Evolutionary conservation across 2,888 invertebrate species (phyloP).

Genomic region (Sarcophaga subvicina): DNA sequence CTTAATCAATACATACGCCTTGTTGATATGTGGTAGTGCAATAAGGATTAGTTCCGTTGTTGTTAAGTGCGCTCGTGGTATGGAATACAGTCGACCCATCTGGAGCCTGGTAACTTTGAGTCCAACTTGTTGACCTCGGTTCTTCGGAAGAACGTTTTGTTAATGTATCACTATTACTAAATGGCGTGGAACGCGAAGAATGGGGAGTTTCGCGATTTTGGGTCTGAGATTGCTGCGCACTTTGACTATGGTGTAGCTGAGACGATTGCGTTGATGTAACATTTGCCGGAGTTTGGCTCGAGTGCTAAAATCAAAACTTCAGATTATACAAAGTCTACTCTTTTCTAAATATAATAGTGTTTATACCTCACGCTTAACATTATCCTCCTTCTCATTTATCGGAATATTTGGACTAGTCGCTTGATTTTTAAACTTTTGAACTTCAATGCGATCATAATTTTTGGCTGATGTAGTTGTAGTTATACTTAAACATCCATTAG

Average conservation of each 20-base stretch:
- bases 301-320: constrained; percentile 50
- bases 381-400: constrained; percentile 72
- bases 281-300: constrained; percentile 73
- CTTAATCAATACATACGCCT: constrained; percentile 74
- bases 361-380: constrained; percentile 66
- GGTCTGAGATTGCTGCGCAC: constrained; percentile 55
- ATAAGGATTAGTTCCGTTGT: constrained; percentile 74
- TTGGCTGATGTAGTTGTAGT: constrained; percentile 78
- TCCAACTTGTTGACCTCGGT: constrained; percentile 75
- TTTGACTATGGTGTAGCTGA: constrained; percentile 42
- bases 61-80: constrained; percentile 77
- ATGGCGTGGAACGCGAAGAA: constrained; percentile 79
- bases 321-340: neutral
- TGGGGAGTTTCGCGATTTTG: constrained; percentile 76
- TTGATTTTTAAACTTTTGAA: constrained; percentile 81
- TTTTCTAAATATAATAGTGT: neutral
- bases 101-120: constrained; percentile 79
- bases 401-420: constrained; percentile 82
- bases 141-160: constrained; percentile 72
- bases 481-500: constrained; percentile 77
- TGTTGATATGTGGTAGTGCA: constrained; percentile 82
- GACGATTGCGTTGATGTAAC: constrained; percentile 52
- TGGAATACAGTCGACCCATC: constrained; percentile 81
- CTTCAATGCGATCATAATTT: constrained; percentile 80
- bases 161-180: constrained; percentile 76